Conservation (phyloP, 2,797 vertebrate species). For the Lycodopsis pacificus region DNA sequence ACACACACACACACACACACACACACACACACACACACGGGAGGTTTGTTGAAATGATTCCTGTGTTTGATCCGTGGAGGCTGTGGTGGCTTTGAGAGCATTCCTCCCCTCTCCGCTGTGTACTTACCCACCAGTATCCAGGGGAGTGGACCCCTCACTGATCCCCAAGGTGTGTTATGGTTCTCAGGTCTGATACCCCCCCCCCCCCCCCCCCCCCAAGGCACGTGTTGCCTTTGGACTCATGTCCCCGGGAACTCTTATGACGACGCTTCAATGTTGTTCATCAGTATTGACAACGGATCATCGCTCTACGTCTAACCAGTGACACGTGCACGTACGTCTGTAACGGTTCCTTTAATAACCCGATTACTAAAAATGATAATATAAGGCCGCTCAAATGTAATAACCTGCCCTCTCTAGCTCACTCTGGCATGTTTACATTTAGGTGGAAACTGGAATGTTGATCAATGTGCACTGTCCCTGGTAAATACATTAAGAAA, state of each 20-base stretch:
- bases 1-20: too few species aligned
- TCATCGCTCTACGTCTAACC: neutral
- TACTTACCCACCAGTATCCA: constrained; percentile 46
- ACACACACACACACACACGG: constrained; percentile 15
- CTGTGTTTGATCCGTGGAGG: constrained; percentile 60
- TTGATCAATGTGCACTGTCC: neutral
- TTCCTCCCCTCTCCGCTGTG: constrained; percentile 43
- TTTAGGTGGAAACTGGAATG: neutral
- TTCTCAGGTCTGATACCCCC: constrained; percentile 70
- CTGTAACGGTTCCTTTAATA: neutral
- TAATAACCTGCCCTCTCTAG: neutral
- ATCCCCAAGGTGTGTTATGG: constrained; percentile 70
- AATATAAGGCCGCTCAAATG: neutral
- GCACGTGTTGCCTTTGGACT: constrained; percentile 61
- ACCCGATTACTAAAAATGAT: neutral
- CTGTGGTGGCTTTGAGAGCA: constrained; percentile 36
- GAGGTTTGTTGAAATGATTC: constrained; percentile 60
- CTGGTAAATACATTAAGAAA: too few species aligned
- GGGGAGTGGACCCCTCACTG: constrained; percentile 43
- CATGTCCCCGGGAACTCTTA: constrained; percentile 29
- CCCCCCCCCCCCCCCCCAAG: neutral
- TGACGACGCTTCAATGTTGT: constrained; percentile 9
- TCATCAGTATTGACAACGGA: constrained; percentile 16
- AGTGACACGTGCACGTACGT: neutral
- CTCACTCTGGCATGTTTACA: neutral